Evolutionary conservation across 2,888 invertebrate genomes (phyloP).

Genomic region (Chrysotoxum bicinctum): DNA sequence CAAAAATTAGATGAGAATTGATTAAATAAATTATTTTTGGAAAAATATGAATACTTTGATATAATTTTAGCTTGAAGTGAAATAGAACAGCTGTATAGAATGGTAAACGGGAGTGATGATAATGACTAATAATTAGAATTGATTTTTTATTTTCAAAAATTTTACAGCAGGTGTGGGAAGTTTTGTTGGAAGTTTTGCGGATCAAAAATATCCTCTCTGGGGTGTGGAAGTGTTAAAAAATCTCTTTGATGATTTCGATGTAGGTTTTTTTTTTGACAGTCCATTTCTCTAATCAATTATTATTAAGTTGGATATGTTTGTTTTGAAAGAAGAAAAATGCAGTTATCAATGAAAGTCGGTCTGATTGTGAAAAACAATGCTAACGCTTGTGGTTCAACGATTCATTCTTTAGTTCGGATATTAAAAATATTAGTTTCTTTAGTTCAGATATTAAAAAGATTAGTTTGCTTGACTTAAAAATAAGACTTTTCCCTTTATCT

Average conservation of each 20-base stretch:
- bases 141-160: constrained; percentile 37
- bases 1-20: constrained; percentile 62
- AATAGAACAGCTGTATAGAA: not conserved
- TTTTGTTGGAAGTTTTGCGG: not conserved
- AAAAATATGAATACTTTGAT: not conserved
- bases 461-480: no score
- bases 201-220: not conserved
- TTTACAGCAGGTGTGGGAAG: not conserved
- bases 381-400: no score
- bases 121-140: constrained; percentile 51
- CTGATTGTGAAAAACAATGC: no score
- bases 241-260: not conserved
- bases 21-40: constrained; percentile 64
- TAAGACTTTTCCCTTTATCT: no score
- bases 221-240: not conserved
- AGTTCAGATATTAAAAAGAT: no score
- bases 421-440: no score
- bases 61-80: not conserved
- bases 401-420: no score
- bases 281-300: not conserved
- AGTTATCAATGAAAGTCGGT: not conserved
- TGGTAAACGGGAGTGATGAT: not conserved
- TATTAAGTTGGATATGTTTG: not conserved
- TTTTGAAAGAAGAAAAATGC: no score
- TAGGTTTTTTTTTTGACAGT: not conserved